Percentiles rank a stretch among this genome's conserved stretches.
Evolutionary conservation across 2,888 invertebrate genomes (phyloP).

Genomic region (Drosophila kokeensis): DNA sequence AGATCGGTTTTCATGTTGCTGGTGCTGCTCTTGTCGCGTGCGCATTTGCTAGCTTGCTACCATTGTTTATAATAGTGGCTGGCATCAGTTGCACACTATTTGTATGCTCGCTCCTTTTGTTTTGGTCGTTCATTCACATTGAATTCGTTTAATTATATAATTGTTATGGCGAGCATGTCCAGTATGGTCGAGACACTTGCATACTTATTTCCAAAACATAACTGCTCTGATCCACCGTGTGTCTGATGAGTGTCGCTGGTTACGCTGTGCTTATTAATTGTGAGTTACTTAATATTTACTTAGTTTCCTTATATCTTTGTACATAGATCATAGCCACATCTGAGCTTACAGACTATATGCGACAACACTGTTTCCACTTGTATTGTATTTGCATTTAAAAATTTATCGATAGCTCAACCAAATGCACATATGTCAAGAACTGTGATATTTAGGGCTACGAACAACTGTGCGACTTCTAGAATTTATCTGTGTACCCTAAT

Average conservation of each 20-base stretch:
- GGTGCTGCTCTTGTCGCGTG: slow-evolving; percentile 34
- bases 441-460: background rate
- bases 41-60: slow-evolving; percentile 66
- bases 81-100: slow-evolving; percentile 26
- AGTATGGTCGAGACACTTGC: slow-evolving; percentile 30
- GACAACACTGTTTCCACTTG: slow-evolving; percentile 39
- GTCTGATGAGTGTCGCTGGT: background rate
- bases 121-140: slow-evolving; percentile 64
- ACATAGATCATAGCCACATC: slow-evolving; percentile 33
- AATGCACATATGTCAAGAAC: background rate
- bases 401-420: slow-evolving; percentile 37
- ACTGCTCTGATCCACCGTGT: background rate
- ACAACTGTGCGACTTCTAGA: slow-evolving; percentile 15
- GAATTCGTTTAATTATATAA: slow-evolving; percentile 67
- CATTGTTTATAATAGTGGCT: slow-evolving; percentile 55
- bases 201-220: slow-evolving; percentile 25
- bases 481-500: background rate
- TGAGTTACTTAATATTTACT: slow-evolving; percentile 16
- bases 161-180: slow-evolving; percentile 38
- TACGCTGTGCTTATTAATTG: slow-evolving; percentile 1
- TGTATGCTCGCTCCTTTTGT: slow-evolving; percentile 57
- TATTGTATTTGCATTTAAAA: slow-evolving; percentile 2
- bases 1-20: slow-evolving; percentile 51
- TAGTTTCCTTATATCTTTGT: slow-evolving; percentile 27
- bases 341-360: slow-evolving; percentile 8